phyloP scores from a whole-genome alignment of 2,888 invertebrate species.

The Lasius platythorax region DNA sequence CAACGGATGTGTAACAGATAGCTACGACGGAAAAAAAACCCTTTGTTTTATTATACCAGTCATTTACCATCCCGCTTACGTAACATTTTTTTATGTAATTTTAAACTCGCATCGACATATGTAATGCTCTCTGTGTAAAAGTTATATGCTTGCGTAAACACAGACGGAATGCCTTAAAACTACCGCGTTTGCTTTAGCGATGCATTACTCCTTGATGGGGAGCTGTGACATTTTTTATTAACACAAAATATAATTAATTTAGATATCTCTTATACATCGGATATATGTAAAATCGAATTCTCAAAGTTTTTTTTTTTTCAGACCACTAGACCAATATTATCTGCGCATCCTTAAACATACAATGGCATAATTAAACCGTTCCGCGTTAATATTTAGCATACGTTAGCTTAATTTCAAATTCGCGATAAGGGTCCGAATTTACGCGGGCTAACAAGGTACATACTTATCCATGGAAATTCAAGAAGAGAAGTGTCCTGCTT shows the following conservation, averaged over 20 bases:
- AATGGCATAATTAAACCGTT: slow-evolving; percentile 2
- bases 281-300: neutral
- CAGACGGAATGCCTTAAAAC: neutral
- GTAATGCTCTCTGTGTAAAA: neutral
- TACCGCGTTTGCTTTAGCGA: neutral
- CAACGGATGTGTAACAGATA: neutral
- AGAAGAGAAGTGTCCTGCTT: slow-evolving; percentile 45
- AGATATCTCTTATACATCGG: neutral
- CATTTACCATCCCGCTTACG: neutral
- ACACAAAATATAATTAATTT: neutral
- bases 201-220: neutral
- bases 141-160: neutral
- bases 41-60: slow-evolving; percentile 2
- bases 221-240: neutral
- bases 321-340: neutral
- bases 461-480: slow-evolving; percentile 41
- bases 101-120: neutral
- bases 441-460: slow-evolving; percentile 39
- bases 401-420: slow-evolving; percentile 44
- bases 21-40: neutral
- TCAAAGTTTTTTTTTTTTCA: slow-evolving; percentile 1
- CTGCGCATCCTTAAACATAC: neutral
- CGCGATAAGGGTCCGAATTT: slow-evolving; percentile 38
- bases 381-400: neutral
- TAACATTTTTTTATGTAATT: slow-evolving; percentile 13